Percentiles rank a stretch among this genome's conserved stretches.
phyloP scores from a whole-genome alignment of 2,113 vertebrate species.

The Aleadryas rufinucha region DNA sequence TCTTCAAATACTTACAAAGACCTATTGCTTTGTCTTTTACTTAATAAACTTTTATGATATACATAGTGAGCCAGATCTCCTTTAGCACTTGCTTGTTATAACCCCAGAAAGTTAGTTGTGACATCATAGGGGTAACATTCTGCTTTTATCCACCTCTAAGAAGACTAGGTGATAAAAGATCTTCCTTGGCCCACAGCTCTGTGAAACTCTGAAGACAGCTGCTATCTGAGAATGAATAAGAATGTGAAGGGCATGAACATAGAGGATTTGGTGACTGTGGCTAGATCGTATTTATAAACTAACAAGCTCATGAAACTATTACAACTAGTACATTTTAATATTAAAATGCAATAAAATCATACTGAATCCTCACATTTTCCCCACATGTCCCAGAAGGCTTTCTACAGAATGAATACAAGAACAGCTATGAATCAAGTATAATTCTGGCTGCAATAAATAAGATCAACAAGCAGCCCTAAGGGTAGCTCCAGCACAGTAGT shows the following conservation, averaged over 20 bases:
- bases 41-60: background rate
- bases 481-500: conserved; percentile 13
- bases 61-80: background rate
- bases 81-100: background rate
- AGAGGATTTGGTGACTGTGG: background rate
- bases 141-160: background rate
- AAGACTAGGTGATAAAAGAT: background rate
- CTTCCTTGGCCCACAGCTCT: background rate
- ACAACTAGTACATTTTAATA: conserved; percentile 43
- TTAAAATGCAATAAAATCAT: conserved; percentile 44
- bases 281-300: conserved; percentile 20
- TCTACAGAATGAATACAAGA: conserved; percentile 30
- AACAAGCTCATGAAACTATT: conserved; percentile 32
- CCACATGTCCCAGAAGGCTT: background rate
- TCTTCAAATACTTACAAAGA: background rate
- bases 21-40: background rate
- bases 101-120: background rate
- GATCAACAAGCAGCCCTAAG: conserved; percentile 28
- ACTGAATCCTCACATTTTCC: conserved; percentile 20
- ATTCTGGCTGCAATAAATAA: conserved; percentile 43
- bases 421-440: conserved; percentile 31
- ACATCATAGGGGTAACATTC: background rate
- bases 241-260: background rate
- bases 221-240: background rate
- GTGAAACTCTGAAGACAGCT: background rate